Percentiles rank a stretch among this genome's conserved stretches.
These are phyloP conservation scores for Pseudopodoces humilis DNA, from an alignment of 2,113 vertebrate genomes.

Conservation along the genomic window DNA sequence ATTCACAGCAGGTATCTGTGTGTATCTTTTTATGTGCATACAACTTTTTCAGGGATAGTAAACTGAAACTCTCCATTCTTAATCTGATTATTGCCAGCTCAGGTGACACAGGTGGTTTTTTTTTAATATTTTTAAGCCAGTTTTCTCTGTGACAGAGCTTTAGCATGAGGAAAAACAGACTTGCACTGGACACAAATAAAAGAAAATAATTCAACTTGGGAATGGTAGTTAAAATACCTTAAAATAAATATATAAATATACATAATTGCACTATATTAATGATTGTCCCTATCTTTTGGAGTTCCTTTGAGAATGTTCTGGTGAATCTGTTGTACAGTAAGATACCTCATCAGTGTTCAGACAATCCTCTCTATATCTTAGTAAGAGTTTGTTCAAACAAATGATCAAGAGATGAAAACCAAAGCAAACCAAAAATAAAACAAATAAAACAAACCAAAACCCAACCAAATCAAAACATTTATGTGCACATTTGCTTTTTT, in stretches of 20 bases:
- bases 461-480: not conserved
- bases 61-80: not conserved
- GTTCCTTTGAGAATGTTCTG: not conserved
- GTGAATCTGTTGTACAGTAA: not conserved
- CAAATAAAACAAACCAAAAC: not conserved
- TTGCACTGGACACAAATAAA: not conserved
- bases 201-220: not conserved
- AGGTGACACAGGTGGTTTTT: not conserved
- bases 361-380: not conserved
- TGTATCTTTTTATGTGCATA: not conserved
- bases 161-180: not conserved
- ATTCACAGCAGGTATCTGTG: not conserved
- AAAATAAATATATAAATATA: not conserved
- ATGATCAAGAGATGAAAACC: not conserved
- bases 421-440: not conserved
- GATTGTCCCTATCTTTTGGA: not conserved
- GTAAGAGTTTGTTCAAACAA: not conserved
- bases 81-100: not conserved
- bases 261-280: not conserved
- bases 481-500: not conserved
- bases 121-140: not conserved
- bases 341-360: not conserved
- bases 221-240: not conserved
- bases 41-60: not conserved
- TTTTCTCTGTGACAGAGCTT: not conserved